These are phyloP conservation scores for Ctenosaura bakeri DNA, from an alignment of 2,797 vertebrate genomes.

Conservation along the genomic window DNA sequence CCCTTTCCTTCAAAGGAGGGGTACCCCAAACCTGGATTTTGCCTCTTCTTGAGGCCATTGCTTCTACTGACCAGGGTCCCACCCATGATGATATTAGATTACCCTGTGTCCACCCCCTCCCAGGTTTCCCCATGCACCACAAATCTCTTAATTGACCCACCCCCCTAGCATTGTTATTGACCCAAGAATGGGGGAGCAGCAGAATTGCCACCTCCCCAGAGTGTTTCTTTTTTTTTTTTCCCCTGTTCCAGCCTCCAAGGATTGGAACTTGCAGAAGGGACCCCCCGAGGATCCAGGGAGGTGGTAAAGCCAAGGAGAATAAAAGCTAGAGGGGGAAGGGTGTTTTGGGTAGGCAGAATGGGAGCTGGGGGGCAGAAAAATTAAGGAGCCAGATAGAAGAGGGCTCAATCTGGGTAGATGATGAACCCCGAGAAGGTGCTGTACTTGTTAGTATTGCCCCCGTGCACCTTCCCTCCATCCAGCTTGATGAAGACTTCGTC, in stretches of 20 bases:
- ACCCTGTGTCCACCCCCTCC: constrained; percentile 33
- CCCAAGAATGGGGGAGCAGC: background rate
- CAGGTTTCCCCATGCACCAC: constrained; percentile 37
- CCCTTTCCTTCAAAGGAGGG: background rate
- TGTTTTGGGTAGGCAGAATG: constrained; percentile 22
- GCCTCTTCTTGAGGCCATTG: background rate
- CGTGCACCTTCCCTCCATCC: constrained; percentile 96
- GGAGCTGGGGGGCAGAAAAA: background rate
- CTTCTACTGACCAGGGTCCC: constrained; percentile 10
- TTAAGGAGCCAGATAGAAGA: background rate
- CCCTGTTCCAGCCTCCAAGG: constrained; percentile 5
- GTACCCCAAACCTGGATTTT: background rate
- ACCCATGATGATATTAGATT: constrained; percentile 9
- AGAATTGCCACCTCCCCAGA: background rate
- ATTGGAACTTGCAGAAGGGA: background rate
- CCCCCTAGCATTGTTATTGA: constrained; percentile 11
- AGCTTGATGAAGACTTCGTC: constrained; percentile 96
- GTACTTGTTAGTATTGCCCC: constrained; percentile 98
- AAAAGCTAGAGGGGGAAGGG: constrained; percentile 15
- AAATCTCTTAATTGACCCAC: constrained; percentile 17
- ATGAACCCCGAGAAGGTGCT: constrained; percentile 98
- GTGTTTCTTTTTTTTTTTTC: background rate
- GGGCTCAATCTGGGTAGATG: constrained; percentile 93
- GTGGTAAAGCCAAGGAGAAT: constrained; percentile 45
- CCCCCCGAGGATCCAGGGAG: constrained; percentile 29